Percentiles rank a stretch among this genome's conserved stretches.
phyloP scores from a whole-genome alignment of 2,888 invertebrate species.

The Ceriagrion tenellum region DNA sequence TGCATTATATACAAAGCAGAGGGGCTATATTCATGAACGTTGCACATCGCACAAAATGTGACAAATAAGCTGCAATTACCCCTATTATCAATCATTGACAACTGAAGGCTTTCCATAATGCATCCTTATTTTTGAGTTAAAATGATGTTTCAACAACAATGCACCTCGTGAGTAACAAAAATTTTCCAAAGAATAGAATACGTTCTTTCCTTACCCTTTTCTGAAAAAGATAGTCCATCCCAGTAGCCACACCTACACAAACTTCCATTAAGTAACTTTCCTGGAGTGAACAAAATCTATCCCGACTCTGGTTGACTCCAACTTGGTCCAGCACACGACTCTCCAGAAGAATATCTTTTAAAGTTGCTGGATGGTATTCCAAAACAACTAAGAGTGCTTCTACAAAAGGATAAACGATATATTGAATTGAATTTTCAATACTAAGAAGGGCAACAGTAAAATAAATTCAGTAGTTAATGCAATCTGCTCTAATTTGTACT shows the following conservation, averaged over 20 bases:
- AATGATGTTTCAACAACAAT: neutral
- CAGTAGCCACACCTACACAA: slow-evolving; percentile 84
- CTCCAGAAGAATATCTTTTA: slow-evolving; percentile 86
- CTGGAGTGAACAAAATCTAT: slow-evolving; percentile 79
- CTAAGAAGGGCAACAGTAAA: no score
- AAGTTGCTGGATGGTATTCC: slow-evolving; percentile 83
- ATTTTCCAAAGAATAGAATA: neutral
- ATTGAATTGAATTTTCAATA: neutral
- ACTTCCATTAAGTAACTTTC: slow-evolving; percentile 84
- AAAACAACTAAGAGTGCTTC: slow-evolving; percentile 87
- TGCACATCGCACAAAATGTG: no score
- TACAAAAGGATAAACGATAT: neutral
- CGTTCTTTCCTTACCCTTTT: slow-evolving; percentile 79
- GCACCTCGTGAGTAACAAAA: neutral
- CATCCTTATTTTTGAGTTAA: neutral
- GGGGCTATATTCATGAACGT: no score
- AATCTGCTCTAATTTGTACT: no score
- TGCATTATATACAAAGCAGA: no score
- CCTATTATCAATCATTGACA: no score
- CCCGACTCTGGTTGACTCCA: slow-evolving; percentile 79
- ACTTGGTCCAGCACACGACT: slow-evolving; percentile 79
- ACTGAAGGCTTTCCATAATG: neutral
- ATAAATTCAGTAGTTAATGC: no score
- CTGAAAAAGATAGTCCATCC: slow-evolving; percentile 85
- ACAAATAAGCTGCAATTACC: no score